phyloP scores from a whole-genome alignment of 2,113 vertebrate genomes.

The Mormoops blainvillei region DNA sequence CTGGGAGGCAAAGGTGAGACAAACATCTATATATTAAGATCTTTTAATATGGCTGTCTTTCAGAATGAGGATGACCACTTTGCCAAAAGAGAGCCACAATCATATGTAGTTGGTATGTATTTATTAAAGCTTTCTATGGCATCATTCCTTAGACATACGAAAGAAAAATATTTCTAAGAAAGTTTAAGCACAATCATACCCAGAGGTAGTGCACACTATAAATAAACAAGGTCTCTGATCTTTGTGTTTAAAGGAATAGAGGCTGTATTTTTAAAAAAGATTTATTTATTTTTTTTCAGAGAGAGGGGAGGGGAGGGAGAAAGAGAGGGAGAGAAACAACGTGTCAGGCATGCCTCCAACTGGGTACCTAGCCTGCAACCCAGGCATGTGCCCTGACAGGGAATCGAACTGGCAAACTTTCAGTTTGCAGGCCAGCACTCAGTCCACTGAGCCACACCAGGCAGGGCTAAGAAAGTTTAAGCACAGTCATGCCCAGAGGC shows the following conservation, averaged over 20 bases:
- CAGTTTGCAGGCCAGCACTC: no score
- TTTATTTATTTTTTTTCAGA: no score
- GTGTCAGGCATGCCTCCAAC: no score
- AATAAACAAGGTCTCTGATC: neutral
- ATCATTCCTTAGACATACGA: neutral
- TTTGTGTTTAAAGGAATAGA: slow-evolving; percentile 10
- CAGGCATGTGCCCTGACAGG: no score
- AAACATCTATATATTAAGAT: neutral
- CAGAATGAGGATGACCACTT: neutral
- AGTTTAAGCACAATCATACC: neutral
- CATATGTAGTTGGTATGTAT: neutral
- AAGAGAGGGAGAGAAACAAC: no score
- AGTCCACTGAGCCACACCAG: no score
- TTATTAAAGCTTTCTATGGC: neutral
- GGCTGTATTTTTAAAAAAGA: neutral
- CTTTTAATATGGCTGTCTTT: neutral
- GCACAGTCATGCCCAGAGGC: neutral
- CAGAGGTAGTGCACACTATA: neutral
- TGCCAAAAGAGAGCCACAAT: neutral
- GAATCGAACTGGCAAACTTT: no score
- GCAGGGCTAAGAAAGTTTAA: neutral
- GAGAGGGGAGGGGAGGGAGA: no score
- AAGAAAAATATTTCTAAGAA: neutral
- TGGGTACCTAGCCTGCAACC: no score
- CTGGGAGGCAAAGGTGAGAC: neutral